Conservation (phyloP, 2,113 vertebrate genomes). For the Tretioscincus oriximinensis region DNA sequence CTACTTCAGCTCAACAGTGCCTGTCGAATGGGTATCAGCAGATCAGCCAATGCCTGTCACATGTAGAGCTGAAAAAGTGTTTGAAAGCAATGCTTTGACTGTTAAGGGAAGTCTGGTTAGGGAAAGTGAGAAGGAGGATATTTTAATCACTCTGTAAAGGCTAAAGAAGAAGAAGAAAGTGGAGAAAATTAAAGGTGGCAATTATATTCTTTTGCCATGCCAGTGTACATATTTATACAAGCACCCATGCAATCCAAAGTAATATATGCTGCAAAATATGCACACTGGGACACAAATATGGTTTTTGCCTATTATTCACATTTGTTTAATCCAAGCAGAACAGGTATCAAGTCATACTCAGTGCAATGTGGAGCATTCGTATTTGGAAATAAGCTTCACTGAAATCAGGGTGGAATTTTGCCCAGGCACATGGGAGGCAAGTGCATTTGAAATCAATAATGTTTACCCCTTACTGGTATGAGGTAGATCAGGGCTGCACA, state of each 20-base stretch:
- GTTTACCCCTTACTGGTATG: no score
- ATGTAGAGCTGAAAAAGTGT: slow-evolving; percentile 79
- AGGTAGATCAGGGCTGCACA: not conserved
- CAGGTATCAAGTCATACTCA: not conserved
- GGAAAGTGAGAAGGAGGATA: slow-evolving; percentile 71
- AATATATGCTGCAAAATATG: not conserved
- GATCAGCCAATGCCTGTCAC: slow-evolving; percentile 88
- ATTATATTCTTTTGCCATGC: not conserved
- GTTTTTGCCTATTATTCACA: not conserved
- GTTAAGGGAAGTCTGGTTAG: slow-evolving; percentile 70
- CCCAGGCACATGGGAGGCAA: not conserved
- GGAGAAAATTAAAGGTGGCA: slow-evolving; percentile 1
- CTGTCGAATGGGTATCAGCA: slow-evolving; percentile 94
- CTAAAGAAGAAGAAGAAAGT: slow-evolving; percentile 15
- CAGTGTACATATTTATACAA: not conserved
- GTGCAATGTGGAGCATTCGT: not conserved
- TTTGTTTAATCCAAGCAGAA: not conserved
- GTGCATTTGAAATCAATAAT: not conserved
- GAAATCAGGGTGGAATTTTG: not conserved
- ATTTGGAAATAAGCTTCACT: not conserved
- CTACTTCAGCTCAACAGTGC: slow-evolving; percentile 95
- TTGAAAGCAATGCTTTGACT: slow-evolving; percentile 81
- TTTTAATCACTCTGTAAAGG: slow-evolving; percentile 71
- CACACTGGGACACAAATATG: no score
- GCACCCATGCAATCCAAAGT: not conserved